Conservation (phyloP, 2,888 invertebrate species). For the Orthosia gracilis region DNA sequence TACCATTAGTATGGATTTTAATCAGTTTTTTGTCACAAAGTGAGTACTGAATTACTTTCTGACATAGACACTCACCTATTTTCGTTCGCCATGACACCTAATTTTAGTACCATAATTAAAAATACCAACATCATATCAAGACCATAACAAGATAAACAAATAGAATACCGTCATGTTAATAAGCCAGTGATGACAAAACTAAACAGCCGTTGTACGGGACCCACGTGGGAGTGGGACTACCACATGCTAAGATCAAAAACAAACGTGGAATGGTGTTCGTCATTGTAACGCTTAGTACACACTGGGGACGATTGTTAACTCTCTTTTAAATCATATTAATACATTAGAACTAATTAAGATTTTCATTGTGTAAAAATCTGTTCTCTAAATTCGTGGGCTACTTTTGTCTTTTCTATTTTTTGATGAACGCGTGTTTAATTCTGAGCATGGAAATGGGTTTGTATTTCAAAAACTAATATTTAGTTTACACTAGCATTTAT, state of each 20-base stretch:
- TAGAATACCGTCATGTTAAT: conserved; percentile 27
- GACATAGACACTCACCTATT: background rate
- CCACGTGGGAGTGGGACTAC: conserved; percentile 58
- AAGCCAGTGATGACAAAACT: conserved; percentile 39
- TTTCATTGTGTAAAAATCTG: background rate
- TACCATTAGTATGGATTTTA: background rate
- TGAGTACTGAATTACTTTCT: background rate
- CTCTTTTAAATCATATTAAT: no score
- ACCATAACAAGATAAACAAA: conserved; percentile 32
- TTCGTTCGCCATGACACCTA: background rate
- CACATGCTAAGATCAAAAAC: conserved; percentile 57
- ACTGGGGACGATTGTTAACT: background rate
- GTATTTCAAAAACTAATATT: background rate
- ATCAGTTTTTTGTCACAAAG: background rate
- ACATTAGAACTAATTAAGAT: no score
- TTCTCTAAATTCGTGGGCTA: background rate
- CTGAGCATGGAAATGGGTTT: background rate
- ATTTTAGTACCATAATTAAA: conserved; percentile 3
- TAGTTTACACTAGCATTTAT: no score
- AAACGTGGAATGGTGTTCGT: conserved; percentile 29
- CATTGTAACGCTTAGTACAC: conserved; percentile 43
- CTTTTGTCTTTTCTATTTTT: background rate
- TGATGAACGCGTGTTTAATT: background rate
- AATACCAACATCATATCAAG: conserved; percentile 1
- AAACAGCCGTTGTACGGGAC: conserved; percentile 35